Base-by-base conservation (phyloP, 2,113 vertebrate genomes). In the Sterrhoptilus dennistouni region DNA sequence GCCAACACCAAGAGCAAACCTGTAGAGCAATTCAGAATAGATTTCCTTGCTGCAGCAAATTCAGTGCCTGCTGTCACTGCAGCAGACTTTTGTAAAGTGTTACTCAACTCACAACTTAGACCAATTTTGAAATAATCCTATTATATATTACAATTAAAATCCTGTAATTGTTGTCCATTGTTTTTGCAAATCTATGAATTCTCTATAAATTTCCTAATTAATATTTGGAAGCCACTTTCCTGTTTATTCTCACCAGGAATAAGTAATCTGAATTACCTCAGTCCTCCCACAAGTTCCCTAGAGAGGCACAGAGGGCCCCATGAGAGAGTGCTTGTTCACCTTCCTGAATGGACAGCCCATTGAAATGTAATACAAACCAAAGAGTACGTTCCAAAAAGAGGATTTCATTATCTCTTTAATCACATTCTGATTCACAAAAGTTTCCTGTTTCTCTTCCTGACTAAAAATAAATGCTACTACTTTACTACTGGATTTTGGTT, bases 171-270 rank as follows among this genome's bases (percentile, higher is more conserved):
- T n/a, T n/a, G 52, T 35, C 31, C 25, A 42, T 12, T 71, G 33
- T 76, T 93, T 56, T 31, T 53, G 8, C 38, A 90, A 96, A 23
- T 65, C 70, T 66, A 49, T 13, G 14, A 84, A n/a, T 66, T 54
- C 11, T 74, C 23, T 64, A 38, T 74, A 4, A 83, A 31, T 75
- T 96, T 77, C 61, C 57, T 72, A 83, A 84, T 66, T 86, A 90
- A 84, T 59, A 78, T 53, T 90, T 72, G 65, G 45, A 94, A 70
- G 35, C 6, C 80, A 60, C 60, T 91, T 86, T 90, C 22, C 38
- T 76, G 56, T 70, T 96, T 79, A 93, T 96, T 84, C 20, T 38
- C 59, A 86, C 23, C 79, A 86, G 61, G 85, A 96, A 66, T 77
- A 82, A 90, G 66, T 38, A 83, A 27, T 25, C 6, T 47, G 33